These are phyloP conservation scores for Montipora capricornis DNA, from an alignment of 64 coral and sea anemone species.

Conservation along the genomic window DNA sequence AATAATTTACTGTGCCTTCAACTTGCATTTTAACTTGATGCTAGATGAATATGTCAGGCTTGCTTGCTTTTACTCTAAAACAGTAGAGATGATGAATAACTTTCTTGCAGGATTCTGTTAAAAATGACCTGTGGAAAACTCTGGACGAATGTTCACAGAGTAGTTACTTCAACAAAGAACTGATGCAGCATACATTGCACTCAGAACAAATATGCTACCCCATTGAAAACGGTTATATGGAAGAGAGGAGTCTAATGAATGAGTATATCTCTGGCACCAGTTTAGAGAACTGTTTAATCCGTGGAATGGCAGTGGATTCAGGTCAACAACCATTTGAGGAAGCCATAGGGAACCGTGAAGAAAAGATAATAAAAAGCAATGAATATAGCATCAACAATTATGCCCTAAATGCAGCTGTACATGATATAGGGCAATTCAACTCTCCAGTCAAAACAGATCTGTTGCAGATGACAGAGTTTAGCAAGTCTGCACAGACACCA, in stretches of 20 bases:
- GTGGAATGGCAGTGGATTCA: not conserved
- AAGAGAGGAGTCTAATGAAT: constrained; percentile 1
- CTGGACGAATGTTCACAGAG: constrained; percentile 1
- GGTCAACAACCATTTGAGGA: not conserved
- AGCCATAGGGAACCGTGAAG: not conserved
- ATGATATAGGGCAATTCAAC: not conserved
- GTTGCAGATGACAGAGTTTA: not conserved
- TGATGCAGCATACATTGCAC: not conserved
- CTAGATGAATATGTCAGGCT: too few relatives aligned
- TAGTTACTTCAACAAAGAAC: not conserved
- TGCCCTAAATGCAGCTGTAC: not conserved
- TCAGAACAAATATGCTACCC: not conserved
- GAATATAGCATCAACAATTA: not conserved
- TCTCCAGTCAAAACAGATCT: not conserved
- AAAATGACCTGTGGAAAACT: not conserved
- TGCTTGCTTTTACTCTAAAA: not conserved
- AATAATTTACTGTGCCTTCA: too few relatives aligned
- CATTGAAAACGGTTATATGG: not conserved
- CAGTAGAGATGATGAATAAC: not conserved
- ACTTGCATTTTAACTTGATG: too few relatives aligned
- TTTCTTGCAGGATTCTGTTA: constrained; percentile 16
- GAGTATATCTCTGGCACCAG: constrained; percentile 10
- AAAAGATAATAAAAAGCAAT: not conserved
- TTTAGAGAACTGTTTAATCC: not conserved
- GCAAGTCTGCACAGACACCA: constrained; percentile 17